These are phyloP conservation scores for Lepidocyrtoides sp. DNA, from an alignment of 2,888 invertebrate genomes.

Conservation along the genomic window DNA sequence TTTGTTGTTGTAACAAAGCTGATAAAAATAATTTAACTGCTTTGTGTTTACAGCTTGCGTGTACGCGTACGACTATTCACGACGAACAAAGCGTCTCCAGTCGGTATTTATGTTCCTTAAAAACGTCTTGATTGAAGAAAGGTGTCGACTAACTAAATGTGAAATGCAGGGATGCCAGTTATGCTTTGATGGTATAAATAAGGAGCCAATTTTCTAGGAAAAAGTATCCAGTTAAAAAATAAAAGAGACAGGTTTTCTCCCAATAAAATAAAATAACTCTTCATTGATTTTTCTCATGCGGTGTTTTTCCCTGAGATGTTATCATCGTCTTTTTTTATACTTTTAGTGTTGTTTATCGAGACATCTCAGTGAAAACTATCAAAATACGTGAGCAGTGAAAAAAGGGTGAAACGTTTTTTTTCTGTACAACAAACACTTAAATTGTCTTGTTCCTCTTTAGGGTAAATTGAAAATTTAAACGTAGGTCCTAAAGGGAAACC, in stretches of 20 bases:
- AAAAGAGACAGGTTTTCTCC: constrained; percentile 49
- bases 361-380: background rate
- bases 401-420: constrained; percentile 64
- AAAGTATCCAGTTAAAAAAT: constrained; percentile 57
- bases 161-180: background rate
- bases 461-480: constrained; percentile 36
- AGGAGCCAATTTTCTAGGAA: constrained; percentile 69
- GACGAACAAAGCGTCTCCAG: constrained; percentile 25
- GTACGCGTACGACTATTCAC: too few species aligned
- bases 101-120: constrained; percentile 17
- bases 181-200: constrained; percentile 57
- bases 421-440: background rate
- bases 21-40: background rate
- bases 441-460: constrained; percentile 56
- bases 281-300: constrained; percentile 65
- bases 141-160: constrained; percentile 60
- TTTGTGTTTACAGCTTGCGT: background rate
- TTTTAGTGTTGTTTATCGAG: constrained; percentile 16
- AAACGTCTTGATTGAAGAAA: constrained; percentile 49
- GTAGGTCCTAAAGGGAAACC: background rate
- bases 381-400: background rate
- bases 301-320: constrained; percentile 45
- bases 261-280: constrained; percentile 36
- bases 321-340: constrained; percentile 44
- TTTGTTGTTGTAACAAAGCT: constrained; percentile 4